Evolutionary conservation across 2,888 invertebrate species (phyloP), one percentile per base, ranked within the genome.

Genomic region (Enchytraeus crypticus): DNA sequence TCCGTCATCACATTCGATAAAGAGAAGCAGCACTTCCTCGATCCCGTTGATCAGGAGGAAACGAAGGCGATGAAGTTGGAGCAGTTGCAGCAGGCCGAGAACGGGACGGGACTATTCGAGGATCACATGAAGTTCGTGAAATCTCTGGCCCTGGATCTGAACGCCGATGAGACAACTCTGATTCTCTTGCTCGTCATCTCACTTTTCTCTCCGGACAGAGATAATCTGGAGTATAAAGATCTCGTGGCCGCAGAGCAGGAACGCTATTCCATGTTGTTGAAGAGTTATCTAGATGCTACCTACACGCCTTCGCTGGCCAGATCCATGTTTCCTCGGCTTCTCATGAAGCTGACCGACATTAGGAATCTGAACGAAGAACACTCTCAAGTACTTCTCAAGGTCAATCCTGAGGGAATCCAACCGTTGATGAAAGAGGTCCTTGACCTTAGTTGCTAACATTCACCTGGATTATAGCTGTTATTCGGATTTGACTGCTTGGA

Each of bases 351-450:
- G 71, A 85, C 89, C 32, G 93, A 95, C 77, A 85, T 96, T 49
- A 87, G 91, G 70, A 88, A 88, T 76, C 82, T 96, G 66, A 92
- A 93, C 68, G 91, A 92, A 74, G 90, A 92, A 73, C 87, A 93
- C 26, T 89, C 93, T 3, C 88, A 89, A 53, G 92, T 95, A 4
- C 90, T 92, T 79, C 83, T 95, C 49, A 90, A 93, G 80, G 90
- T 92, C 5, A 92, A 95, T 83, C 93, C 95, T 27, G 85, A 88
- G 68, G 86, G 88, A 74, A 89, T 96, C 55, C 93, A 93, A 74
- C 96, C 95, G 0, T 81, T 96, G 53, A 83, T 96, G 53, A 89
- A 93, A 79, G 95, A 96, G 83, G 92, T 96, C 75, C 92, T 96
- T 75, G 95, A 96, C 82, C 83, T 95, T 27, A 62, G 60, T 56